Evolutionary conservation across 2,113 vertebrate species (phyloP), one percentile per base, ranked within the genome.

Genomic region (Sinocyclocheilus anshuiensis): DNA sequence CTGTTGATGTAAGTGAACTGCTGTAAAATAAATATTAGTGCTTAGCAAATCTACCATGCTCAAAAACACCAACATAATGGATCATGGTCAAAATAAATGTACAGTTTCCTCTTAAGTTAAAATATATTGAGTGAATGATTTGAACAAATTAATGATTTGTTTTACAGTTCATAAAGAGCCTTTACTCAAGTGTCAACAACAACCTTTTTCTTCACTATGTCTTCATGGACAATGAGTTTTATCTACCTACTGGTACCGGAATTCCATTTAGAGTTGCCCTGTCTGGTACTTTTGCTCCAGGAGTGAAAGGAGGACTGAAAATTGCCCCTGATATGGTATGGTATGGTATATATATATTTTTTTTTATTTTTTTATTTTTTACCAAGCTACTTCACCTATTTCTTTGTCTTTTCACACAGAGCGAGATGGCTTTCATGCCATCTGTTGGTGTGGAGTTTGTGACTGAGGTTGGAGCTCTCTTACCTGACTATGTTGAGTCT

Each of bases 171-270:
- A 74, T 94, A 61, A 95, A 94, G 77, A 84, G 89, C 77, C 77
- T 99, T n/a, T 92, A 94, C 69, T 93, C 94, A 65, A 97, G 95
- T 8, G 50, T 92, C 57, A 94, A 95, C 88, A 95, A 78, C 26
- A 94, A 97, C 89, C 89, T 99, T 5, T 98, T 97, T 90, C 92
- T 96, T 86, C 97, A 99, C 92, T 99, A 99, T 90, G 94, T 99
- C 87, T 99, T 99, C 92, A 96, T 98, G 97, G 97, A 99, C 90
- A 98, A 97, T 79, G 95, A 97, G 88, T 97, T 99, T 91, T 96
- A 96, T 87, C 93, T 99, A 78, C 97, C 98, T 53, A 98, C 97
- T 3, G 93, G 95, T 72, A 93, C 94, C 74, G 98, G 98, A 84
- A 88, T 98, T 16, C 98, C 96, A 22, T 92, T 99, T 79, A 97